Evolutionary conservation across 1,140 invertebrate species (phyloP).

Genomic region (Ceratina japonica): DNA sequence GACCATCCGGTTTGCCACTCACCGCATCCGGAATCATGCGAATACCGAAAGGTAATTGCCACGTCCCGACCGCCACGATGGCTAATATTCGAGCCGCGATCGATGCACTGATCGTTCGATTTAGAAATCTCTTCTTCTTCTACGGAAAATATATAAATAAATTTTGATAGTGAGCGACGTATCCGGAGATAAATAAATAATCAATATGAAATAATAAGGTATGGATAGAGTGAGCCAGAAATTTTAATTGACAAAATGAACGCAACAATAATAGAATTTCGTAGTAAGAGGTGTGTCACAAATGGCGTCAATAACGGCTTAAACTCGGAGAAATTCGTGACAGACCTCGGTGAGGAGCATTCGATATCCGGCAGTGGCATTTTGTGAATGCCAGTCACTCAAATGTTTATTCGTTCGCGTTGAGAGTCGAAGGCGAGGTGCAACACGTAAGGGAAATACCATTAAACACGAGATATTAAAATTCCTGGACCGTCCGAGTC

Average conservation of each 20-base stretch:
- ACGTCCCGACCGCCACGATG: not conserved
- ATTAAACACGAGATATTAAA: constrained; percentile 59
- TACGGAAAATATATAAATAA: too few species aligned
- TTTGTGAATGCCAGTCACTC: constrained; percentile 8
- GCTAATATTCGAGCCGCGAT: not conserved
- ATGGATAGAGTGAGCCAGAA: too few species aligned
- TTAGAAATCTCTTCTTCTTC: too few species aligned
- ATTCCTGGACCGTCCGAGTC: constrained; percentile 44
- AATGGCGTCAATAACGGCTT: constrained; percentile 16
- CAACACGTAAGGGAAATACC: constrained; percentile 52
- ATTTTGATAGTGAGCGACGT: too few species aligned
- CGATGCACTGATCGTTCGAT: too few species aligned
- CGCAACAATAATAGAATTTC: constrained; percentile 24
- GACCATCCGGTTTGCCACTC: constrained; percentile 52
- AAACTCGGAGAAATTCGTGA: constrained; percentile 43
- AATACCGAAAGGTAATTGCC: constrained; percentile 44
- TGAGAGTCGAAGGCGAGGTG: constrained; percentile 1
- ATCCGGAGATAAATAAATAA: too few species aligned
- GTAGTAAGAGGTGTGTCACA: not conserved
- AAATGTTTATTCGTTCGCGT: constrained; percentile 18
- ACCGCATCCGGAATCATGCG: constrained; percentile 39
- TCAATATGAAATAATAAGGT: too few species aligned
- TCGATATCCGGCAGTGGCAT: constrained; percentile 8
- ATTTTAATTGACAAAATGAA: not conserved
- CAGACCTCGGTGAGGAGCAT: not conserved